Base-by-base conservation (phyloP, 2,797 vertebrate species). In the Podarcis lilfordi region DNA sequence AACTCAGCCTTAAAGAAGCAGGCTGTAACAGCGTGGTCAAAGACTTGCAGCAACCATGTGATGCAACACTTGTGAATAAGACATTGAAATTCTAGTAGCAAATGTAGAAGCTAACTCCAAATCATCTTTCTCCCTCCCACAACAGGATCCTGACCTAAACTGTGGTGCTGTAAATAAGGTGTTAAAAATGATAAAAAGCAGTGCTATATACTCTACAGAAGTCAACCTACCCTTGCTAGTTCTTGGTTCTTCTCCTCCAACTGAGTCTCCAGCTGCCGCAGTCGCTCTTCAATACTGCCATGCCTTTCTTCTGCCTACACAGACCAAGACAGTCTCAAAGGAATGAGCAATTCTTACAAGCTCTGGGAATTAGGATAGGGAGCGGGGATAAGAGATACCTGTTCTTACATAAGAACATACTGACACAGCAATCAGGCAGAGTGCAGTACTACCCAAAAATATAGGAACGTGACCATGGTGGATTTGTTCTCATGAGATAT, bases 221-320 rank as follows among this genome's bases (percentile, higher is more conserved):
- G 21, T 23, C 27, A 89, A 27, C 96, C 96, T 93, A 99, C 98
- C 97, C 98, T 97, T 88, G 97, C 97, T 87, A 99, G 96, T 95
- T 99, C 98, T 97, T 99, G 98, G 97, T 99, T 99, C 96, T 99
- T 99, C 96, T 99, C 98, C 88, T 99, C 98, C 94, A 99, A 97
- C 96, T 99, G 98, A 74, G 97, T 98, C 95, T 99, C 98, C 95
- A 99, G 97, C 96, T 99, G 98, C 94, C 98, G 95, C 85, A 99
- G 98, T 23, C 98, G 97, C 94, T 99, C 98, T 95, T 99, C 98
- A 23, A 99, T 98, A 85, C 98, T 98, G 93, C 98, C 98, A 3
- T 98, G 98, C 76, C 98, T 97, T 95, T 98, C 98, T 93, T 98
- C 98, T 32, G 98, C 98, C 98, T 98, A 95, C 91, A 96, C 96